Evolutionary conservation across 2,113 vertebrate genomes (phyloP).

Genomic region (Hippocampus barbouri): DNA sequence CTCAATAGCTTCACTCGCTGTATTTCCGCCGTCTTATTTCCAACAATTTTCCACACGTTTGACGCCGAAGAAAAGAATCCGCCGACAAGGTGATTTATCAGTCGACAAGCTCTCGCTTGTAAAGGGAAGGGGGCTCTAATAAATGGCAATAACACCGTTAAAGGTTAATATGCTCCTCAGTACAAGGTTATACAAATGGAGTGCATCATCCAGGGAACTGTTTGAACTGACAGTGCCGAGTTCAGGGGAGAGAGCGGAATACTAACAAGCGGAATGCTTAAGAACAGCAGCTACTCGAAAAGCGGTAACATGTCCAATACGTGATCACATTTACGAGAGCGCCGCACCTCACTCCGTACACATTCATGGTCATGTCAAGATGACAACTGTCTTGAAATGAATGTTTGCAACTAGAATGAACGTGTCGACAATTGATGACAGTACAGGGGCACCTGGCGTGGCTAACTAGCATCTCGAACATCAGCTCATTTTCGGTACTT

Average conservation of each 20-base stretch:
- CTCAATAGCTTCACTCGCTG: constrained; percentile 27
- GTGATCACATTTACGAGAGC: too few species aligned
- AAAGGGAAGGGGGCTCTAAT: constrained; percentile 42
- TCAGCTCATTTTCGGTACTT: too few species aligned
- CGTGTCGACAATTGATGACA: neutral
- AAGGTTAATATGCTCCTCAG: constrained; percentile 54
- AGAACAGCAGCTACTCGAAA: too few species aligned
- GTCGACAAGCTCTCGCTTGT: constrained; percentile 36
- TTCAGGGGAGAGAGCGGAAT: too few species aligned
- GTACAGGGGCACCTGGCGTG: too few species aligned
- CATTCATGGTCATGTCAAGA: too few species aligned
- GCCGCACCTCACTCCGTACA: too few species aligned
- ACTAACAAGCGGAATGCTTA: too few species aligned
- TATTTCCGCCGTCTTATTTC: neutral
- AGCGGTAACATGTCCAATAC: too few species aligned
- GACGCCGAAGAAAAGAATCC: constrained; percentile 19
- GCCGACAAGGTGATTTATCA: constrained; percentile 47
- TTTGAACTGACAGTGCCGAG: too few species aligned
- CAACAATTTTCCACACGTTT: constrained; percentile 9
- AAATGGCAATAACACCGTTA: constrained; percentile 61
- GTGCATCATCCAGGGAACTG: neutral
- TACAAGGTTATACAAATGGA: neutral
- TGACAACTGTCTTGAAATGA: too few species aligned
- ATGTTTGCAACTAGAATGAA: neutral
- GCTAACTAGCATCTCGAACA: too few species aligned